These are phyloP conservation scores for Neodiprion fabricii DNA, from an alignment of 1,140 invertebrate genomes.

Conservation along the genomic window DNA sequence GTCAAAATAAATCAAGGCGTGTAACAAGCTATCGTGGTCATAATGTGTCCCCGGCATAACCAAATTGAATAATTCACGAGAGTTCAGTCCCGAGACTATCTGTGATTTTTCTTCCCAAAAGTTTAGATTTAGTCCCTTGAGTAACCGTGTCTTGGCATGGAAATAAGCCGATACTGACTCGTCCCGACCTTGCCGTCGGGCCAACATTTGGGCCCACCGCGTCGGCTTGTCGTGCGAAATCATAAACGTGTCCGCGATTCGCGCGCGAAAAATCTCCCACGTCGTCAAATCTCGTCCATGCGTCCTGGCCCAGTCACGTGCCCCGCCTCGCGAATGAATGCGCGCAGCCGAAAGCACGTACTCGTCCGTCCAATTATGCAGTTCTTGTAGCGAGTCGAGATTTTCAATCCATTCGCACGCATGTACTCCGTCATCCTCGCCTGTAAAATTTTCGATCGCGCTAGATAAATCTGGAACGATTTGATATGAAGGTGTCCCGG, in stretches of 20 bases:
- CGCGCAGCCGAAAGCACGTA: constrained; percentile 6
- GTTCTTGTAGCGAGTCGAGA: constrained; percentile 2
- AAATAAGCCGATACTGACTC: neutral
- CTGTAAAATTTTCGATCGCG: constrained; percentile 10
- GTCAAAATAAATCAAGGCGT: too few species aligned
- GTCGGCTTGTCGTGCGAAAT: neutral
- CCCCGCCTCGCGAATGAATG: constrained; percentile 12
- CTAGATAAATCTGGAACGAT: constrained; percentile 10
- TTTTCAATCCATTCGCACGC: constrained; percentile 15
- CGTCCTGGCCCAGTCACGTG: constrained; percentile 13
- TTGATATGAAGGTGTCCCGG: constrained; percentile 6
- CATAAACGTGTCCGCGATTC: constrained; percentile 11
- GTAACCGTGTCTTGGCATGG: neutral
- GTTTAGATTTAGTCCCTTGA: too few species aligned
- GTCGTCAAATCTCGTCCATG: neutral
- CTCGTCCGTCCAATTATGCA: constrained; percentile 15
- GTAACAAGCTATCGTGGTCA: too few species aligned
- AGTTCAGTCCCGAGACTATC: too few species aligned
- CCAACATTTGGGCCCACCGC: constrained; percentile 13
- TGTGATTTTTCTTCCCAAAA: too few species aligned
- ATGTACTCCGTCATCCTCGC: neutral
- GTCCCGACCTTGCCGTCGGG: neutral
- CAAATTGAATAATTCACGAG: too few species aligned
- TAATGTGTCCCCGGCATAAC: too few species aligned
- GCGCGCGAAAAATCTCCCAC: constrained; percentile 8